Percentiles rank a stretch among this genome's conserved stretches.
phyloP scores from a whole-genome alignment of 2,113 vertebrate genomes.

The Ailuropoda melanoleuca region DNA sequence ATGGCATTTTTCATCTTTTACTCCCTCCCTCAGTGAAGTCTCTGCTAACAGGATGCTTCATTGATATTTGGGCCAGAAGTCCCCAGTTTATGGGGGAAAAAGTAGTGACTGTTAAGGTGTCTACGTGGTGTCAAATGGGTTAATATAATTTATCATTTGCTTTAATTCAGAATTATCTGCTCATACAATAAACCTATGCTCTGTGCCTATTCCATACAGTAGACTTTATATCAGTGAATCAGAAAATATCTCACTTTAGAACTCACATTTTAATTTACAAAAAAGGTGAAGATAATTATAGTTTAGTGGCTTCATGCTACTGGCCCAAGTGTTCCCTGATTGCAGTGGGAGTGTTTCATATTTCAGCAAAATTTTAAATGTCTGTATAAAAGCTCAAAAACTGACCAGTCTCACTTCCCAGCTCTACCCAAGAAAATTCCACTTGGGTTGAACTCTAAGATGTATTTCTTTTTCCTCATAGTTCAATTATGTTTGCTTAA shows the following conservation, averaged over 20 bases:
- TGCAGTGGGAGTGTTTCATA: neutral
- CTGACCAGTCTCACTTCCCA: neutral
- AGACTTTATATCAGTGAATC: neutral
- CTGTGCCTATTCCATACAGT: neutral
- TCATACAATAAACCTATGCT: neutral
- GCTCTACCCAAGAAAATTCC: neutral
- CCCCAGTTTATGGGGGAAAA: neutral
- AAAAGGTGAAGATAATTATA: neutral
- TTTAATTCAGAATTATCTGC: neutral
- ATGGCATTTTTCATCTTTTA: neutral
- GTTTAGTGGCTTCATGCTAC: neutral
- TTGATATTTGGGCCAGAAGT: neutral
- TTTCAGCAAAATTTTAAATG: neutral
- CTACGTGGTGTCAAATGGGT: neutral
- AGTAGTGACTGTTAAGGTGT: neutral
- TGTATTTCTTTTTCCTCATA: neutral
- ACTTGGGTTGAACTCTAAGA: neutral
- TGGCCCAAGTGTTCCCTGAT: neutral
- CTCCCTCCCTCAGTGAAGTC: neutral
- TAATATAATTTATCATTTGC: neutral
- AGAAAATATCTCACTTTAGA: neutral
- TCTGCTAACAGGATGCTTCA: neutral
- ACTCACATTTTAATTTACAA: neutral
- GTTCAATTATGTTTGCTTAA: neutral
- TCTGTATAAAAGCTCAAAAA: neutral